Base-by-base conservation (phyloP, 1,140 invertebrate genomes). In the Centruroides vittatus region DNA sequence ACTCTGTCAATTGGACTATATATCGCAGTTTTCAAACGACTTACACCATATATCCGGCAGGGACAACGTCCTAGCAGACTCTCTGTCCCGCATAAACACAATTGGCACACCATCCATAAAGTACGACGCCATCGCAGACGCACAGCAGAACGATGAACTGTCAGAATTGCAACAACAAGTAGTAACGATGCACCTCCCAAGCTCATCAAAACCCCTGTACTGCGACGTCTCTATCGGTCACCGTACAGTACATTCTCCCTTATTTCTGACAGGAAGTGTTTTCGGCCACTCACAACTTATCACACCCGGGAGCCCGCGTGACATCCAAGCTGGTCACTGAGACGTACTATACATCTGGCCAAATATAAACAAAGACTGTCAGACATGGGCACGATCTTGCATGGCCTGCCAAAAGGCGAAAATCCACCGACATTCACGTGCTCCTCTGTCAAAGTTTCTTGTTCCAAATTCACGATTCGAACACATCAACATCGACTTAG, bases 401-500 rank as follows among this genome's bases (percentile, higher is more conserved):
- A 0, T 59, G 34, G 53, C 47, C 46, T 65, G 63, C 35, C 63
- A 65, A 55, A 7, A 35, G 47, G 64, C 63, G 8, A 65, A 65
- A 36, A 35, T 63, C 11, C 47, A 51, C 4, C 59, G 57, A 60
- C 64, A 65, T 13, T 55, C 61, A 6, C 53, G 48, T 13, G 34
- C 51, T n/a, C 62, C 71, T 4, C 49, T 57, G 34, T 23, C 11
- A 9, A 51, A 52, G 3, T 63, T 63, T 47, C n/a, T 50, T 2
- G 23, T 56, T 36, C 56, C 59, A 9, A 35, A 35, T 23, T 12
- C 35, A 5, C 35, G 61, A 49, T 78, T 78, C 58, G 48, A 67
- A 4, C 72, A 77, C 57, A 64, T 79, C 0, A 73, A 80, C 65
- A 65, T 80, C 0, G 78, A 81, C 66, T 68, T 81, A 3, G 68